Evolutionary conservation across 2,888 invertebrate species (phyloP).

Genomic region (Dermolepida albohirtum): DNA sequence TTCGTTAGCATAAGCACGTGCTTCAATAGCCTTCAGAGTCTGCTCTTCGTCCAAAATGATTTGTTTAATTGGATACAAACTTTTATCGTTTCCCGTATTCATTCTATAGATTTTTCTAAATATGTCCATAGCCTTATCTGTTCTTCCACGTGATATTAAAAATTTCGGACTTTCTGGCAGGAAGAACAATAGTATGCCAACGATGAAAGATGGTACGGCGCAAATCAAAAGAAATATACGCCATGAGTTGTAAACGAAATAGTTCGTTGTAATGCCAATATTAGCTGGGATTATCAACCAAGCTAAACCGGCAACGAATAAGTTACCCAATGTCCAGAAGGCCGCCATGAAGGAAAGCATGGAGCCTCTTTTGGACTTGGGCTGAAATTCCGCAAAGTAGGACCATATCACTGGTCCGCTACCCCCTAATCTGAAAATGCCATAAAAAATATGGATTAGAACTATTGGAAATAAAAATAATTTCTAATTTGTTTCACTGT

Average conservation of each 20-base stretch:
- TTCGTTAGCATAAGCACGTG: slow-evolving; percentile 67
- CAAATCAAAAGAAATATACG: slow-evolving; percentile 90
- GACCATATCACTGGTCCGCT: slow-evolving; percentile 96
- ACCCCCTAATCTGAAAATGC: slow-evolving; percentile 79
- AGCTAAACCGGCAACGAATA: slow-evolving; percentile 88
- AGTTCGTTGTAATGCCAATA: slow-evolving; percentile 75
- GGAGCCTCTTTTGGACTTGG: slow-evolving; percentile 88
- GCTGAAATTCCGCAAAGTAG: slow-evolving; percentile 95
- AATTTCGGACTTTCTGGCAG: slow-evolving; percentile 94
- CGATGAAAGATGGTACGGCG: slow-evolving; percentile 88
- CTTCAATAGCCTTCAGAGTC: slow-evolving; percentile 56
- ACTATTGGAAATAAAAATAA: too few species aligned
- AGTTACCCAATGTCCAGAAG: slow-evolving; percentile 94
- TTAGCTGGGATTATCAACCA: slow-evolving; percentile 82
- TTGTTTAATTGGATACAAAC: slow-evolving; percentile 82
- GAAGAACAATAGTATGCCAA: slow-evolving; percentile 83
- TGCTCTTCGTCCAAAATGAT: slow-evolving; percentile 71
- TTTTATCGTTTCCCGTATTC: slow-evolving; percentile 81
- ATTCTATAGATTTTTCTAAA: slow-evolving; percentile 84
- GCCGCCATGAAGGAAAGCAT: slow-evolving; percentile 96
- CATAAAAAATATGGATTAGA: background rate
- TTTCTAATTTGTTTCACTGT: too few species aligned
- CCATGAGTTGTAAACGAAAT: slow-evolving; percentile 91
- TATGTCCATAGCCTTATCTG: slow-evolving; percentile 84
- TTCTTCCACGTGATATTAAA: slow-evolving; percentile 81